These are phyloP conservation scores for Varecia variegata DNA, from an alignment of 2,797 vertebrate species.

Conservation along the genomic window DNA sequence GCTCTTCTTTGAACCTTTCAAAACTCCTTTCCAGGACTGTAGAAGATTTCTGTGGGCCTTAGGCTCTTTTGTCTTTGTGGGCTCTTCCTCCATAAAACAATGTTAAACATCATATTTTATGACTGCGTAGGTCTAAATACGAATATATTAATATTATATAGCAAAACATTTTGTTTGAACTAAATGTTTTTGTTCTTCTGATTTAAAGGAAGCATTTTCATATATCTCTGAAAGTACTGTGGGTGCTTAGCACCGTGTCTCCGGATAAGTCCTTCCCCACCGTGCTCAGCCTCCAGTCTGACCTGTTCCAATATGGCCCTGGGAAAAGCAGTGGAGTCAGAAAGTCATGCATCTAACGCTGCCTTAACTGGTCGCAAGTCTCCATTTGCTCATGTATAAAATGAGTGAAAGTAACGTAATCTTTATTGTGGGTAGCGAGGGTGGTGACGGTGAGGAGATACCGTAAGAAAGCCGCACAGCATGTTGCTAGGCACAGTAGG, in stretches of 20 bases:
- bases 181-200: background rate
- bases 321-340: background rate
- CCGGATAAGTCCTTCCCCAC: background rate
- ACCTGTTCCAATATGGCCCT: background rate
- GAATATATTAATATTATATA: background rate
- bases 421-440: background rate
- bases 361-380: background rate
- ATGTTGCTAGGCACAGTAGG: background rate
- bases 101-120: background rate
- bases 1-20: background rate
- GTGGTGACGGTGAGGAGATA: background rate
- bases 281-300: background rate
- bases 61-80: background rate
- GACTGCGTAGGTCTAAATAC: background rate
- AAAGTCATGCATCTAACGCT: background rate
- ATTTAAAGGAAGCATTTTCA: slow-evolving; percentile 12
- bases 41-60: background rate
- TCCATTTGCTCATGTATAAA: background rate
- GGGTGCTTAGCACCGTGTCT: background rate
- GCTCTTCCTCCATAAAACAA: background rate
- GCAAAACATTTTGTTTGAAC: slow-evolving; percentile 5
- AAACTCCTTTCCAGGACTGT: background rate
- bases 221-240: background rate
- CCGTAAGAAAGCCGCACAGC: background rate
- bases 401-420: background rate